Percentiles rank a stretch among this genome's conserved stretches.
phyloP scores from a whole-genome alignment of 2,888 invertebrate species.

The Diloba caeruleocephala region DNA sequence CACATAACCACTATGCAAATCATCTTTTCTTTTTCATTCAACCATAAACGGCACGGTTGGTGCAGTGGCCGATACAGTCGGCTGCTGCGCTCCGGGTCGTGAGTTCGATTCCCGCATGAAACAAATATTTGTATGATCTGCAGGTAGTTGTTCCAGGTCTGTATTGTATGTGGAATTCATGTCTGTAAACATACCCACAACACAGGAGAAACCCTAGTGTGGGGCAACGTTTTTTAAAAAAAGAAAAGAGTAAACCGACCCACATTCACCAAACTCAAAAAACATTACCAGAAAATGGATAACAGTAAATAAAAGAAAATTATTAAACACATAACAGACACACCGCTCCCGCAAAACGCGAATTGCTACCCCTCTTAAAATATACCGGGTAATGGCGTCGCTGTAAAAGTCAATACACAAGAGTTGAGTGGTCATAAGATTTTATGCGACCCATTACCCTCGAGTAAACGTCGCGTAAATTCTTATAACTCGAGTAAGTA shows the following conservation, averaged over 20 bases:
- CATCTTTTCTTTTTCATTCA: no score
- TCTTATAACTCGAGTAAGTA: slow-evolving; percentile 87
- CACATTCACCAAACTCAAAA: slow-evolving; percentile 23
- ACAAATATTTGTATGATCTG: no score
- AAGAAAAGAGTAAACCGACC: slow-evolving; percentile 1
- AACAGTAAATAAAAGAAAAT: slow-evolving; percentile 47
- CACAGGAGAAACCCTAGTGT: no score
- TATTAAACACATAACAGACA: slow-evolving; percentile 50
- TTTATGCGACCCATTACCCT: slow-evolving; percentile 85
- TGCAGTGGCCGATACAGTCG: no score
- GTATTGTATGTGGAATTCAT: no score
- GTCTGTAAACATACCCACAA: no score
- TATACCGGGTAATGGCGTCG: slow-evolving; percentile 59
- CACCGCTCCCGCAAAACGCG: slow-evolving; percentile 51
- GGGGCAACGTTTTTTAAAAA: no score
- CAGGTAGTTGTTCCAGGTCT: no score
- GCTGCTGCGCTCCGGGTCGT: no score
- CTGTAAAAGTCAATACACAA: slow-evolving; percentile 85
- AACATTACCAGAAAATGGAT: slow-evolving; percentile 42
- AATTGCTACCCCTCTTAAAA: slow-evolving; percentile 65
- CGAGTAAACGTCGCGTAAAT: slow-evolving; percentile 86
- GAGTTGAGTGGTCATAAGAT: slow-evolving; percentile 85
- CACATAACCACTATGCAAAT: no score
- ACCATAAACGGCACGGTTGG: no score
- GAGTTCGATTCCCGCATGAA: no score